Evolutionary conservation across 2,888 invertebrate genomes (phyloP), one percentile per base, ranked within the genome.

Genomic region (Acanthococcus lagerstroemiae): DNA sequence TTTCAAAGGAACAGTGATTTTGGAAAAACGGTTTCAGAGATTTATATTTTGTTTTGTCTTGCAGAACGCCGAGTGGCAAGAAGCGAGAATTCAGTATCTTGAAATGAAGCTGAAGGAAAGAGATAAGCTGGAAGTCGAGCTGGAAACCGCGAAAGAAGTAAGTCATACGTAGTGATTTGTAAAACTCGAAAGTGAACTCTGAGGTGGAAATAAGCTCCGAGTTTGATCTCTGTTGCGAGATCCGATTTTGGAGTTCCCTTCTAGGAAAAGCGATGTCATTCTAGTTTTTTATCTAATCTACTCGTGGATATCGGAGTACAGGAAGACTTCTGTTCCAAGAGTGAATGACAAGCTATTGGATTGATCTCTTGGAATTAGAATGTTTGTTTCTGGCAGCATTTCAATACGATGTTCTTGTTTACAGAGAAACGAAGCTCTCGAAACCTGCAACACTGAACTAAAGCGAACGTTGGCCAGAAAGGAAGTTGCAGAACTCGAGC

Each of bases 61-160:
- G 22, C 21, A 52, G 52, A 52, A 22, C 24, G 5, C 19, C 22
- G 52, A 52, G 15, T 52, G 52, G 52, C 52, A 52, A 52, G 52
- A 52, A 6, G 52, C 52, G 3, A 21, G 22, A 9, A 22, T 52
- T 52, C 19, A 24, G 9, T 52, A 52, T 15, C 15, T 52, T 9
- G 52, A 52, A 52, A 22, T 22, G n/a, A 67, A 68, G n/a, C 55
- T 37, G 27, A 67, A 27, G 22, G 45, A 66, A 65, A 50, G 63
- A 15, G n/a, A 50, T 12, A 21, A 52, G 17, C 52, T 58, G 12
- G 45, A 58, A 58, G 21, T 15, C 7, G 19, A 56, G 21, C 25
- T 56, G 17, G 30, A 37, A 3, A 56, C 30, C 17, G 37, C 17
- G 7, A 56, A 27, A 12, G 25, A 56, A 30, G 30, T 37, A 9